Evolutionary conservation across 2,888 invertebrate species (phyloP).

Genomic region (Synergus japonicus): DNA sequence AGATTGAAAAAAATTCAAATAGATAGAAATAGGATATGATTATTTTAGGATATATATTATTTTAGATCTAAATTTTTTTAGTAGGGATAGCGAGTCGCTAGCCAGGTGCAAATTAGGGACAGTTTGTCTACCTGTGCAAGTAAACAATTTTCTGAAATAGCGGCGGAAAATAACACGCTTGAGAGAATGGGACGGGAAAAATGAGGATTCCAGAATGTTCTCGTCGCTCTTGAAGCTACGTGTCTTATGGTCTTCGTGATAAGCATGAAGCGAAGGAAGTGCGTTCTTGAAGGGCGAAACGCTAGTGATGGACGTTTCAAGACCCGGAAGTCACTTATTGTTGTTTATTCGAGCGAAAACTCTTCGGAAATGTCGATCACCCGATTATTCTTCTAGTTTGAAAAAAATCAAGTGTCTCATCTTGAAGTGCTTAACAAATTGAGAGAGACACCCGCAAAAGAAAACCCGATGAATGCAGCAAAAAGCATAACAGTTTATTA

Average conservation of each 20-base stretch:
- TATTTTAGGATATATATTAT: too few relatives aligned
- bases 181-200: background rate
- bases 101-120: background rate
- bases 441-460: background rate
- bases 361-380: background rate
- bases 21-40: too few relatives aligned
- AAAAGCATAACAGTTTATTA: background rate
- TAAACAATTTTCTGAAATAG: background rate
- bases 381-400: background rate
- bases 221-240: background rate
- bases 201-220: constrained; percentile 1
- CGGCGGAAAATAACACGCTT: background rate
- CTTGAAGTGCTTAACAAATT: background rate
- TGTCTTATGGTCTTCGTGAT: background rate
- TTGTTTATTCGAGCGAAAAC: constrained; percentile 2
- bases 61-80: too few relatives aligned
- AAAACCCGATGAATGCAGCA: background rate
- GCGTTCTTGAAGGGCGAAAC: background rate
- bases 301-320: background rate
- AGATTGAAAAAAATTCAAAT: too few relatives aligned
- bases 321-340: background rate
- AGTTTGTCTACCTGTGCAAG: background rate
- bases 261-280: background rate
- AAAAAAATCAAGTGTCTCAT: background rate
- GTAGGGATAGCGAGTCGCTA: background rate